Base-by-base conservation (phyloP, 2,797 vertebrate genomes). In the Tapera naevia region DNA sequence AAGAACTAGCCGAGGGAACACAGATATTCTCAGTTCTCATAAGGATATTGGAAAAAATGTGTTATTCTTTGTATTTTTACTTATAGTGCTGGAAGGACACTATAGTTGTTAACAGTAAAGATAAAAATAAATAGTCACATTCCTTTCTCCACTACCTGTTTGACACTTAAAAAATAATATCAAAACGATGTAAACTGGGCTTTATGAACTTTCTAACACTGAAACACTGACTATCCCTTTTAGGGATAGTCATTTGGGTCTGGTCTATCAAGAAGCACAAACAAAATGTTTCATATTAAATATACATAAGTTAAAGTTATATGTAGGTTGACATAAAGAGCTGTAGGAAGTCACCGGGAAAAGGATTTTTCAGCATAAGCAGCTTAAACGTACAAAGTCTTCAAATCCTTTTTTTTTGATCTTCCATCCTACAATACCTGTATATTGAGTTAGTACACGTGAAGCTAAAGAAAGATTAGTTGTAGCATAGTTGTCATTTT, bases 121-220 rank as follows among this genome's bases (percentile, higher is more conserved):
- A 39, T 54, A 41, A 64, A 64, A 95, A 64, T 95, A 95, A 94
- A 69, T 5, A 71, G 45, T 88, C 69, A 62, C 28, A 39, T 58
- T 92, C 30, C 30, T 91, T 91, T 89, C 43, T 69, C 23, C 18
- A 17, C 32, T 85, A 28, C 54, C 66, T 79, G 46, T 22, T 88
- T 93, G 76, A 3, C 23, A 83, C 9, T 41, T 32, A 12, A 46
- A 94, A 96, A 93, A 84, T 53, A 88, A 41, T 33, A 89, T 50
- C 51, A 84, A 95, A 81, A 60, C 3, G 16, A 37, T 17, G 6
- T 82, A 79, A 96, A 74, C n/a, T 70, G 62, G 15, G 19, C 8
- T 93, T 96, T 78, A 86, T 71, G 78, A 71, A 61, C 56, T 74
- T 91, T 50, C 53, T 93, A 76, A 41, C 18, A 56, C 25, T 73